Percentiles rank a stretch among this genome's conserved stretches.
Evolutionary conservation across 1,140 invertebrate genomes (phyloP).

Genomic region (Cryptotermes secundus): DNA sequence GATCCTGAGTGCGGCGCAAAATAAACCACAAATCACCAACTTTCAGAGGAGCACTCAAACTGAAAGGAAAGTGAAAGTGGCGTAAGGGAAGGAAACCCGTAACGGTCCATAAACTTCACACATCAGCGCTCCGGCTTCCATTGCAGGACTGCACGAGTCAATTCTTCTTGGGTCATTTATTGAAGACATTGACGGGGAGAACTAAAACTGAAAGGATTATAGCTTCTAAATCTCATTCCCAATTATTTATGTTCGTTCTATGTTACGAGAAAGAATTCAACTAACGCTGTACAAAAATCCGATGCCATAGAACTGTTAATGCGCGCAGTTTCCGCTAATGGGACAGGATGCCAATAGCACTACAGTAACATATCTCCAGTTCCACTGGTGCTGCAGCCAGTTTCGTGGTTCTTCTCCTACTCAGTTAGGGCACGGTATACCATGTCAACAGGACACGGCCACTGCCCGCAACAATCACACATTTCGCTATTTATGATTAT

Average conservation of each 20-base stretch:
- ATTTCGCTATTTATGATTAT: too few relatives aligned
- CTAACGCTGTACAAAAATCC: too few relatives aligned
- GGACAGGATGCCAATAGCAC: neutral
- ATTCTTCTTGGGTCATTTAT: neutral
- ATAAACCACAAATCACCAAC: too few relatives aligned
- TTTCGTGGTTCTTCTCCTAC: too few relatives aligned
- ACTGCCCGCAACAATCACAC: too few relatives aligned
- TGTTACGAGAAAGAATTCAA: neutral
- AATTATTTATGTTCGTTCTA: neutral
- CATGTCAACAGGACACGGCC: too few relatives aligned
- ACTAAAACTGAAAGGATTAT: neutral
- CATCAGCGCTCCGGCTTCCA: neutral
- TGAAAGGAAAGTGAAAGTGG: neutral
- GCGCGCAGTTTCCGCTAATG: neutral
- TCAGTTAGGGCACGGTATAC: too few relatives aligned
- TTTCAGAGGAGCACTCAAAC: neutral
- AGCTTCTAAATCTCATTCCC: neutral
- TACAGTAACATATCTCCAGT: too few relatives aligned
- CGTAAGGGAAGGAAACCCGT: neutral
- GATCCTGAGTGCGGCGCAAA: too few relatives aligned
- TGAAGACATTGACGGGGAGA: neutral
- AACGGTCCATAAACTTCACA: slow-evolving; percentile 1
- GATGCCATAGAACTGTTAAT: neutral
- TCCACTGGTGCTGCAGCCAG: too few relatives aligned
- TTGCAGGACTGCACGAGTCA: neutral